Base-by-base conservation (phyloP, 2,797 vertebrate genomes). In the Anniella stebbinsi region DNA sequence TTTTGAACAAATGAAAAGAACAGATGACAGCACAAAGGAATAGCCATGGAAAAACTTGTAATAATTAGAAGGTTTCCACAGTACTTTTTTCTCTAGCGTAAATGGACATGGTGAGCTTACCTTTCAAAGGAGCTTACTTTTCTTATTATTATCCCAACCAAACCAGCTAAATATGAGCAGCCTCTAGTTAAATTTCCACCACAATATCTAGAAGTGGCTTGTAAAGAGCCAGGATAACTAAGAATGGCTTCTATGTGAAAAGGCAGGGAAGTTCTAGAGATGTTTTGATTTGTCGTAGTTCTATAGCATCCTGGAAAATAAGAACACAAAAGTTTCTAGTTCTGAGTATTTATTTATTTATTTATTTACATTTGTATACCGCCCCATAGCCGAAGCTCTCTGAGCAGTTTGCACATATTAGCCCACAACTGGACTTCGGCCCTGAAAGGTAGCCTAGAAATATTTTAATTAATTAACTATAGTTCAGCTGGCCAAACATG, bases 1-100 rank as follows among this genome's bases (percentile, higher is more conserved):
- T 91, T 93, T 94, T 88, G 88, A 92, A 86, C 9, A 92, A 95
- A 75, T 66, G n/a, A 86, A 93, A 92, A 81, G 48, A 83, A 38
- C 91, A 38, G 67, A 63, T 69, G 87, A 75, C 23, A 63, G 80
- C 36, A 86, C 67, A 92, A 92, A 86, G 77, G 77, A 86, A 73
- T 12, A 5, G 30, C 23, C 80, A 45, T 78, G 25, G 90, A 95
- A 67, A 88, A 84, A 2, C n/a, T 51, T 21, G 10, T 88, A 80
- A 57, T 90, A 86, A 86, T 92, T 91, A 83, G 66, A n/a, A 82
- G 0, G 77, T 86, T 70, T 87, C 70, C 92, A 75, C 51, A 73
- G 38, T 25, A 86, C 36, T 12, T 28, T 67, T 88, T 3, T 1
- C 57, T 48, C 87, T 1, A 28, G 36, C 18, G 93, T 82, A 78